These are phyloP conservation scores for Siniperca scherzeri DNA, from an alignment of 2,797 vertebrate genomes.

Conservation along the genomic window DNA sequence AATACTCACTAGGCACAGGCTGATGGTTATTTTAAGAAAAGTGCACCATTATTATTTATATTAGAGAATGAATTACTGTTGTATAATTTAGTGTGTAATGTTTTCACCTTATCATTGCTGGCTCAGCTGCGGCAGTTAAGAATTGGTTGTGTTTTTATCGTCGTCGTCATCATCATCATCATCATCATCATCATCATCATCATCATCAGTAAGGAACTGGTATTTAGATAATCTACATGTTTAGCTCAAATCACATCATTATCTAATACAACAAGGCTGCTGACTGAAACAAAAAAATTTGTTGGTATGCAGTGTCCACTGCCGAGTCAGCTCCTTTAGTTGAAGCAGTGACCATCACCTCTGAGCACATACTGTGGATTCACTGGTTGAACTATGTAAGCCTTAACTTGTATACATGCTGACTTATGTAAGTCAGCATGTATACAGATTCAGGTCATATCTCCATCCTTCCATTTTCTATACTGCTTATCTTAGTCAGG, in stretches of 20 bases:
- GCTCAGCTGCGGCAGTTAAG: not conserved
- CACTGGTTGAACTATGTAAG: constrained; percentile 15
- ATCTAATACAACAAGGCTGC: not conserved
- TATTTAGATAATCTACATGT: constrained; percentile 17
- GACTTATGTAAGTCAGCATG: not conserved
- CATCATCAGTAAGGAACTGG: not conserved
- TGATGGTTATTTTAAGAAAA: constrained; percentile 67
- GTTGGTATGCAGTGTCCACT: constrained; percentile 24
- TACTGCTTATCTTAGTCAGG: constrained; percentile 30
- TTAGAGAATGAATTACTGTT: not conserved
- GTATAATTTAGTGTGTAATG: not conserved
- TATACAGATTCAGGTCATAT: constrained; percentile 28
- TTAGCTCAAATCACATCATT: constrained; percentile 1
- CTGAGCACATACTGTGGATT: constrained; percentile 29
- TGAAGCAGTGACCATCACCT: constrained; percentile 39
- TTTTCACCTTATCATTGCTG: constrained; percentile 1
- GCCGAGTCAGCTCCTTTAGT: constrained; percentile 56
- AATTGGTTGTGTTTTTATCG: not conserved
- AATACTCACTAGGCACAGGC: constrained; percentile 24
- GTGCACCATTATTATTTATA: constrained; percentile 24
- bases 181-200: not conserved
- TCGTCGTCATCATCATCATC: not conserved
- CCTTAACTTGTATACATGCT: not conserved
- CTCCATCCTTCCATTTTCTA: constrained; percentile 23
- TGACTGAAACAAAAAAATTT: constrained; percentile 22